phyloP scores from a whole-genome alignment of 2,113 vertebrate species.

The Mionectes macconnelli region DNA sequence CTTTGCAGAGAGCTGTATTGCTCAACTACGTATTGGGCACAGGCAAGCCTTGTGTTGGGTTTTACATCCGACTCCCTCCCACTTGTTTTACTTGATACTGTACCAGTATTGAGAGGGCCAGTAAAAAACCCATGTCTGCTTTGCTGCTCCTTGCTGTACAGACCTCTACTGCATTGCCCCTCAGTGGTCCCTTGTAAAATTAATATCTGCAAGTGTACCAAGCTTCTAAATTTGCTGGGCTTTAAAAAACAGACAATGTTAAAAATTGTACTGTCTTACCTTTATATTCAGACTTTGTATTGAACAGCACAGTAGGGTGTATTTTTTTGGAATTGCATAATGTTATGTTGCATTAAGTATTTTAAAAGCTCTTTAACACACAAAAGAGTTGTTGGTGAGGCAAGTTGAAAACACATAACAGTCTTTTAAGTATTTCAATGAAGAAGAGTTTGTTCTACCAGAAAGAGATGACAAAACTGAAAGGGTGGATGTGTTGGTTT shows the following conservation, averaged over 20 bases:
- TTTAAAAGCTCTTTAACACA: background rate
- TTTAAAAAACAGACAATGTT: background rate
- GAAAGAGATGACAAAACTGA: background rate
- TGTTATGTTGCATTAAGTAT: background rate
- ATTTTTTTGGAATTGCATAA: background rate
- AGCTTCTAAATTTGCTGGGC: background rate
- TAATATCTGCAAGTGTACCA: background rate
- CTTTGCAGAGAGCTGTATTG: background rate
- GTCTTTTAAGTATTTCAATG: background rate
- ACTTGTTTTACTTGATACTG: background rate
- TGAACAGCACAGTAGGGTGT: background rate
- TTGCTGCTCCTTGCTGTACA: background rate
- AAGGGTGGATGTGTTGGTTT: background rate
- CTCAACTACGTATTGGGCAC: fast-evolving
- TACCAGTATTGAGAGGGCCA: background rate
- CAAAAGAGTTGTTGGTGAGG: background rate
- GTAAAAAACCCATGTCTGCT: fast-evolving
- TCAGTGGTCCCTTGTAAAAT: background rate
- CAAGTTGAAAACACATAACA: background rate
- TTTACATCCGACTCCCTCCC: background rate
- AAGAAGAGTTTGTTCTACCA: background rate
- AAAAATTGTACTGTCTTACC: background rate
- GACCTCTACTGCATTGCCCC: background rate
- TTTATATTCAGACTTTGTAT: background rate
- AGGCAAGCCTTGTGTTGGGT: background rate